Percentiles rank a stretch among this genome's conserved stretches.
Conservation (phyloP, 2,888 invertebrate genomes). For the Selenia dentaria region DNA sequence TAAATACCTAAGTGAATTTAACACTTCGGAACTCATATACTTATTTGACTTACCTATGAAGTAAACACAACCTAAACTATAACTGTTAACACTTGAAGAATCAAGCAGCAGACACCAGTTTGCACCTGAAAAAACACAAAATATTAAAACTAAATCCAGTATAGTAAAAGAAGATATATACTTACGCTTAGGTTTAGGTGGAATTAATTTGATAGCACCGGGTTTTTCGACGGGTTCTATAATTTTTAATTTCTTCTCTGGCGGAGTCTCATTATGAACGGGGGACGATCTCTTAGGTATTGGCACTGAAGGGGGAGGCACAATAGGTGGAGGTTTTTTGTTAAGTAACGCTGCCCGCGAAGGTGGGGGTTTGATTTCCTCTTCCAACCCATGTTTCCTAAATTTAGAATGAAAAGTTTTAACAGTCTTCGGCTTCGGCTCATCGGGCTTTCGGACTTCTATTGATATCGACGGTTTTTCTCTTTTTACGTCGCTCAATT, state of each 20-base stretch:
- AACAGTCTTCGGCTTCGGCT: constrained; percentile 93
- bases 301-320: constrained; percentile 71
- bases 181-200: constrained; percentile 97
- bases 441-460: constrained; percentile 90
- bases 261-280: constrained; percentile 80
- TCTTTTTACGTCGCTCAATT: constrained; percentile 85
- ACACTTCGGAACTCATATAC: constrained; percentile 72
- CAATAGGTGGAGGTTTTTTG: constrained; percentile 77
- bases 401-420: constrained; percentile 96
- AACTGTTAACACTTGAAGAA: constrained; percentile 47
- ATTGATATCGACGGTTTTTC: constrained; percentile 93
- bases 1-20: constrained; percentile 64
- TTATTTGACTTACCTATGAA: constrained; percentile 80
- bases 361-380: constrained; percentile 94
- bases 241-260: constrained; percentile 92
- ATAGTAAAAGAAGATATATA: constrained; percentile 62
- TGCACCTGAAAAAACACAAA: constrained; percentile 75
- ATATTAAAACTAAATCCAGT: constrained; percentile 53
- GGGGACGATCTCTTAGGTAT: constrained; percentile 79
- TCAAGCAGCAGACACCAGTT: constrained; percentile 40
- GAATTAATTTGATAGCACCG: constrained; percentile 93
- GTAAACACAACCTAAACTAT: constrained; percentile 60
- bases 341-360: constrained; percentile 87
- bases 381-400: constrained; percentile 95
- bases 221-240: constrained; percentile 87